Evolutionary conservation across 2,113 vertebrate genomes (phyloP).

Genomic region (Aix galericulata): DNA sequence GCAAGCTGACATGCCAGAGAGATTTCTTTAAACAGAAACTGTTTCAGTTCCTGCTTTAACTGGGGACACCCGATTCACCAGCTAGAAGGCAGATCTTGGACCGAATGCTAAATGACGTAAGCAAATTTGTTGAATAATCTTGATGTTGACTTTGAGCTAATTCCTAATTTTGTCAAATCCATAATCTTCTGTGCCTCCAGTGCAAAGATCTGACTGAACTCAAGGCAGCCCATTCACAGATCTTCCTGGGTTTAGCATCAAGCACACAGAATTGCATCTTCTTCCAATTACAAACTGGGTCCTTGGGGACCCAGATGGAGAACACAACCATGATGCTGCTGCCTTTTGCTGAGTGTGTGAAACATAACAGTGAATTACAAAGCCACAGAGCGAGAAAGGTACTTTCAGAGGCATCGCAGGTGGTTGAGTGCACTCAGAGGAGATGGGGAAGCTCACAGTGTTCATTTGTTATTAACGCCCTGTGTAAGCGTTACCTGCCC

Average conservation of each 20-base stretch:
- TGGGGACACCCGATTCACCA: background rate
- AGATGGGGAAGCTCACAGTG: background rate
- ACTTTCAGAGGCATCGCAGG: background rate
- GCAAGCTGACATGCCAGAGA: background rate
- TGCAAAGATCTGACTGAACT: background rate
- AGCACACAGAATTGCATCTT: background rate
- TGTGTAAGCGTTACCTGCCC: background rate
- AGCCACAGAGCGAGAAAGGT: background rate
- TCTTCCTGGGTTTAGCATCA: background rate
- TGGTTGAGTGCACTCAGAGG: background rate
- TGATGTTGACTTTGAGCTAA: background rate
- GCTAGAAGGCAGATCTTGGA: background rate
- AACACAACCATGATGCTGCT: background rate
- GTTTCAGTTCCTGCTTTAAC: background rate
- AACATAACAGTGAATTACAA: background rate
- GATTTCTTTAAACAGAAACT: background rate
- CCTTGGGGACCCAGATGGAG: background rate
- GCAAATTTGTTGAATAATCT: background rate
- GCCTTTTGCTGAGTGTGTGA: background rate
- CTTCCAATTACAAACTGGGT: background rate
- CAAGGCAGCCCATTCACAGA: background rate
- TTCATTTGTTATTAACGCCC: background rate
- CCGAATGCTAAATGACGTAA: background rate
- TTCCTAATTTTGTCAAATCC: background rate
- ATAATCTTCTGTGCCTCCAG: background rate